Base-by-base conservation (phyloP, 30 jellyfish, hydroid and myxozoan species). In the Pseudorhiza aurosa region DNA sequence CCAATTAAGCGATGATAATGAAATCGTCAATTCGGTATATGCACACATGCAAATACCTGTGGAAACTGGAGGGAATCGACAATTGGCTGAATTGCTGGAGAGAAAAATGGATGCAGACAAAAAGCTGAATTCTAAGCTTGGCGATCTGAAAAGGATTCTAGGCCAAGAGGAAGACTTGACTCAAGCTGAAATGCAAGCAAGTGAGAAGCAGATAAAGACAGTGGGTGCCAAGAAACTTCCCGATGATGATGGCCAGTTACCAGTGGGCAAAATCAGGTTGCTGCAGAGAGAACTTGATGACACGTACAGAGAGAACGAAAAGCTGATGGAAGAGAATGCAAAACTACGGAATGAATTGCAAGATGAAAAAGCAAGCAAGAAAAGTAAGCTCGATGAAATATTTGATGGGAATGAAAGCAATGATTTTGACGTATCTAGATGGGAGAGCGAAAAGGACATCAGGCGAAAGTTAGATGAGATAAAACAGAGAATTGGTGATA, bases 401-500 rank as follows among this genome's bases (percentile, higher is more conserved):
- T 15, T 53, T 9, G 30, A 53, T 7, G 30, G 24, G 2, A 33
- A 24, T 14, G 68, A 47, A 24, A n/a, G 30, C 29, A 31, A 60
- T 6, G 69, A 22, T 12, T 32, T 65, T 14, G 93, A 81, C 18
- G 53, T 81, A n/a, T 79, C 77, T 30, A 47, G 70, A 49, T 67
- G 85, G 85, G 85, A 81, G 57, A 67, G 27, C 7, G 93, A 65
- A 32, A 36, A 36, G 19, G 35, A 22, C 58, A 24, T 81, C 70
- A 47, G 30, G 46, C 55, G 67, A 21, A 33, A 65, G 35, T 15
- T 68, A 32, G 58, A 53, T 18, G 46, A 39, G 18, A 33, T 69
- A 25, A 57, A 81, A 68, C n/a, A 49, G 21, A 27, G 32, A 36
- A 21, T 68, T n/a, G 93, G 85, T 2, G 90, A 83, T 9, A 30